These are phyloP conservation scores for Trichosurus vulpecula DNA, from an alignment of 2,797 vertebrate species.

Conservation along the genomic window DNA sequence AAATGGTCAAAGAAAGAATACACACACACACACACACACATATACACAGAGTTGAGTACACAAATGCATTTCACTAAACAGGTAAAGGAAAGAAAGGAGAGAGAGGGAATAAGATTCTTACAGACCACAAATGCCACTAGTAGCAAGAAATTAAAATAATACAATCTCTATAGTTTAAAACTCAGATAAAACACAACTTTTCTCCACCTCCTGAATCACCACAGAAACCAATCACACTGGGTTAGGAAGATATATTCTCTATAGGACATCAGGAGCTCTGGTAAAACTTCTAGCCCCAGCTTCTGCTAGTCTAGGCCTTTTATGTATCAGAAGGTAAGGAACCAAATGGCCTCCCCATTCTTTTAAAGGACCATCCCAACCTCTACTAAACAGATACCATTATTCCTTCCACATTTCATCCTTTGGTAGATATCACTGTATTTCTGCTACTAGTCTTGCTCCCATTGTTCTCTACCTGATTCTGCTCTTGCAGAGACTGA, in stretches of 20 bases:
- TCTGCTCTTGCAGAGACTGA: background rate
- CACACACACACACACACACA: no score
- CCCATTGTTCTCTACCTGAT: background rate
- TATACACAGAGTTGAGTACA: background rate
- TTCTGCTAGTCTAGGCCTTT: background rate
- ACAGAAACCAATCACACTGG: background rate
- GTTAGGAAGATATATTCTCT: background rate
- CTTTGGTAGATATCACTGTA: background rate
- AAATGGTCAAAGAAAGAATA: background rate
- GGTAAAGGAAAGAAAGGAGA: background rate
- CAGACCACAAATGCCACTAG: no score
- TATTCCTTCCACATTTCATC: background rate
- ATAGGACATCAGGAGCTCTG: background rate
- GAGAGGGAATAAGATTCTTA: background rate
- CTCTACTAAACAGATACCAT: background rate
- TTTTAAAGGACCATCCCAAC: background rate
- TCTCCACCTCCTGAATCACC: background rate
- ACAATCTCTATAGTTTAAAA: background rate
- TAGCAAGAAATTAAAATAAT: background rate
- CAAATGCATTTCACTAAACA: background rate
- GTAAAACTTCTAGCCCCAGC: background rate
- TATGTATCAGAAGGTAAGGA: background rate
- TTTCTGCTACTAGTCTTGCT: background rate
- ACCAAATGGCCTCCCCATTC: background rate
- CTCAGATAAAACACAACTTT: background rate